Evolutionary conservation across 2,113 vertebrate species (phyloP).

Genomic region (Paedocypris sp.): DNA sequence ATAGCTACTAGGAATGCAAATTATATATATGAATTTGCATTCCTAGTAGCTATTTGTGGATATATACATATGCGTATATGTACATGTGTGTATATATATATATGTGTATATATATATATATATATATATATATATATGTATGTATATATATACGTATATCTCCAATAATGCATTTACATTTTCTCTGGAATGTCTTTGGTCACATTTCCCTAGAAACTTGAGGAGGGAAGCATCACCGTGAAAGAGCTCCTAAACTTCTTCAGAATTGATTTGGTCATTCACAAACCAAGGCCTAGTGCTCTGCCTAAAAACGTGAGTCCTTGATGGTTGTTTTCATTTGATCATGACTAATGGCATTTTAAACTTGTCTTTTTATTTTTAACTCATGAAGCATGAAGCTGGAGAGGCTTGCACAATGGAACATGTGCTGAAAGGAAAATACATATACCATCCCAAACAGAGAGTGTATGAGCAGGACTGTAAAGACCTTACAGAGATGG

Average conservation of each 20-base stretch:
- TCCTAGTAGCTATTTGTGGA: too few relatives aligned
- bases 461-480: conserved; percentile 73
- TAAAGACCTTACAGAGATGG: conserved; percentile 57
- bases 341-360: not conserved
- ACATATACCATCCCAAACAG: conserved; percentile 70
- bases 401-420: conserved; percentile 47
- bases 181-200: too few relatives aligned
- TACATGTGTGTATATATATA: too few relatives aligned
- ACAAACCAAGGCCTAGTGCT: conserved; percentile 77
- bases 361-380: not conserved
- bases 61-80: too few relatives aligned
- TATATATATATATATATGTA: too few relatives aligned
- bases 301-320: conserved; percentile 66
- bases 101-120: too few relatives aligned
- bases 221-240: conserved; percentile 71
- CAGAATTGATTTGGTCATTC: conserved; percentile 74
- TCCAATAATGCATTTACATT: too few relatives aligned
- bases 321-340: not conserved
- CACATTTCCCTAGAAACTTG: conserved; percentile 67
- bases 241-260: conserved; percentile 82
- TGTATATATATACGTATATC: too few relatives aligned
- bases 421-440: conserved; percentile 66
- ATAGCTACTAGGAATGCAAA: too few relatives aligned
- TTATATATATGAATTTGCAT: too few relatives aligned
- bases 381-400: conserved; percentile 63